phyloP scores from a whole-genome alignment of 2,888 invertebrate species.

The Acanthosoma haemorrhoidale region DNA sequence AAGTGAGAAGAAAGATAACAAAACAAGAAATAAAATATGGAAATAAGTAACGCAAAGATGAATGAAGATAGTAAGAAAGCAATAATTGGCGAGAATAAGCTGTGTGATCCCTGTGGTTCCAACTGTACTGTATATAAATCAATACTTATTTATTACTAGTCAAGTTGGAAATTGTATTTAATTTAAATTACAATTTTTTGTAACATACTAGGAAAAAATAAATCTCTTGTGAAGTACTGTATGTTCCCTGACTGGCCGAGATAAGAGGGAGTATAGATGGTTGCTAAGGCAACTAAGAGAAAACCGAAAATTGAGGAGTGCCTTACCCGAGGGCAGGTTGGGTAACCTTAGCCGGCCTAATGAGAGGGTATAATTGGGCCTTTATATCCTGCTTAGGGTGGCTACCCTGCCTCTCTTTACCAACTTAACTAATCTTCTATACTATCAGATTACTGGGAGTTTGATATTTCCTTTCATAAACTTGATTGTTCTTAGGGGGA shows the following conservation, averaged over 20 bases:
- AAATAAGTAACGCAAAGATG: too few relatives aligned
- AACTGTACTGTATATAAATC: too few relatives aligned
- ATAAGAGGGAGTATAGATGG: background rate
- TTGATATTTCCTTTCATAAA: slow-evolving; percentile 4
- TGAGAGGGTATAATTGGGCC: slow-evolving; percentile 17
- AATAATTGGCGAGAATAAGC: too few relatives aligned
- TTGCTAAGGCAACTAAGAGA: background rate
- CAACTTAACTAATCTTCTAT: slow-evolving; percentile 8
- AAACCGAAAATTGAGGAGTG: slow-evolving; percentile 13
- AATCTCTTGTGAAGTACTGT: background rate
- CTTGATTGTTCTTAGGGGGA: background rate
- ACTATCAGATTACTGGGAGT: background rate
- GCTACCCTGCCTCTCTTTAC: slow-evolving; percentile 4
- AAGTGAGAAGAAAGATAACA: too few relatives aligned
- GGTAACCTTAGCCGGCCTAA: slow-evolving; percentile 20
- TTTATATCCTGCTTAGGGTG: slow-evolving; percentile 12
- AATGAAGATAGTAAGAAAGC: too few relatives aligned
- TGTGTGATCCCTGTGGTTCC: too few relatives aligned
- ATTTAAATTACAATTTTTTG: background rate
- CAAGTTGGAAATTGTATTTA: too few relatives aligned
- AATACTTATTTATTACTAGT: too few relatives aligned
- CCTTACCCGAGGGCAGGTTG: slow-evolving; percentile 14
- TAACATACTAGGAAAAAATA: background rate
- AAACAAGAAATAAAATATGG: too few relatives aligned
- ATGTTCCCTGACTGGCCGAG: background rate